A percentile compares a stretch with the other conserved stretches of the same genome.
These are phyloP conservation scores for Ptycholaimellus sp. DNA, from an alignment of 2,888 invertebrate genomes.

Conservation along the genomic window DNA sequence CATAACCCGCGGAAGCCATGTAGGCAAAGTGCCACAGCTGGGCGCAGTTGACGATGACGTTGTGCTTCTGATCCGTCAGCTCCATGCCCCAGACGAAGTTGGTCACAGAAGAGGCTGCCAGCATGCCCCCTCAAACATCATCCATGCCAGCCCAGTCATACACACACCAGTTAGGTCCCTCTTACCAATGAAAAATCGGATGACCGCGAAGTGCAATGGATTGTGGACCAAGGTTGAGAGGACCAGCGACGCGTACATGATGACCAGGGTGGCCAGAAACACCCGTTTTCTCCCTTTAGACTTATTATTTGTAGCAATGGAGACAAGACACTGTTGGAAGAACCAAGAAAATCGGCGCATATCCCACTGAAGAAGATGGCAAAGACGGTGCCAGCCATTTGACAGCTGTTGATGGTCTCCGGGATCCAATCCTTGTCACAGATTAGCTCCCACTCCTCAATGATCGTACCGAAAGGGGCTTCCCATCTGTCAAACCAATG, in stretches of 20 bases:
- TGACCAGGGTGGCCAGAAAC: neutral
- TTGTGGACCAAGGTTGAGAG: neutral
- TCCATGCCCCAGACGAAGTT: slow-evolving; percentile 6
- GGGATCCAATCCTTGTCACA: slow-evolving; percentile 4
- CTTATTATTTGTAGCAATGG: too few species aligned
- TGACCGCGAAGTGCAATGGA: too few species aligned
- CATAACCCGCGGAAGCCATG: slow-evolving; percentile 3
- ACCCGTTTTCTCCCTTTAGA: too few species aligned
- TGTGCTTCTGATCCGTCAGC: slow-evolving; percentile 1
- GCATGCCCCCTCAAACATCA: neutral
- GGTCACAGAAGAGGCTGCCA: neutral
- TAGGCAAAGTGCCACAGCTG: slow-evolving; percentile 3
- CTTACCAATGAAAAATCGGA: too few species aligned
- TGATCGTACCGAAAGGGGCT: slow-evolving; percentile 3
- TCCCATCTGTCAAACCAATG: too few species aligned
- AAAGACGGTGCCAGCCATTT: slow-evolving; percentile 1
- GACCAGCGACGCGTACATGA: neutral
- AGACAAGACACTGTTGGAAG: neutral
- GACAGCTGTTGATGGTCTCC: slow-evolving; percentile 1
- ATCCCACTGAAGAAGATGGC: neutral
- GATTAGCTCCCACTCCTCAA: slow-evolving; percentile 4
- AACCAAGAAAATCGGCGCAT: slow-evolving; percentile 3
- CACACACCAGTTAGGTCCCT: too few species aligned
- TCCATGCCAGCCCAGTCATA: too few species aligned
- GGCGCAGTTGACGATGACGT: slow-evolving; percentile 2